Base-by-base conservation (phyloP, 1,140 invertebrate genomes). In the Drosophila nasuta region DNA sequence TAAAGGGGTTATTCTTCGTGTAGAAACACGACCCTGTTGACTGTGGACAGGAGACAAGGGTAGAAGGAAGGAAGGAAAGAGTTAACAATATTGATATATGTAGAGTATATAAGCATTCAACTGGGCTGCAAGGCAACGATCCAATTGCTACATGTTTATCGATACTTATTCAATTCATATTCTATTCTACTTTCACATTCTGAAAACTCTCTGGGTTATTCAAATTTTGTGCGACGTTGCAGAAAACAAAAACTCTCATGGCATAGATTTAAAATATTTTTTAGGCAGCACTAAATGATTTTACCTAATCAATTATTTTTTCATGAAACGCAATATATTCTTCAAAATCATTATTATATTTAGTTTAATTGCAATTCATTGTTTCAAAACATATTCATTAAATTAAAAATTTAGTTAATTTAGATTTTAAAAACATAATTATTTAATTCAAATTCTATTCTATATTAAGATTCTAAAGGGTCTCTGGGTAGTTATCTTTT, bases 1-100 rank as follows among this genome's bases (percentile, higher is more conserved):
- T 82, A 82, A 82, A 87, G 83, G 82, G 82, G 70, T 87, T 82
- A 57, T 48, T 38, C 28, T 30, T 13, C 28, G 71, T 60, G 33
- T 20, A 46, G 10, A 7, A 10, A n/a, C 56, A 51, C 33, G 45
- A 28, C 35, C 41, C 41, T 43, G 41, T n/a, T 43, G n/a, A 43
- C 41, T 43, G 11, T 11, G 11, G 7, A 13, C 15, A 41, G 49
- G 30, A 7, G 38, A 6, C 6, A n/a, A 25, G 10, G 20, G 11
- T 30, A 13, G 28, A 7, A 30, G 41, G 28, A 30, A 48, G 28
- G 15, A 30, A n/a, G 33, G 0, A 7, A 25, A 4, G 30, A 43
- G 43, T 45, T 38, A 15, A 33, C n/a, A 43, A 41, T 69, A 28
- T 69, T 54, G n/a, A 38, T 45, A 56, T 45, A 52, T 10, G 15